phyloP scores from a whole-genome alignment of 1,140 invertebrate species.

The Globodera rostochiensis region DNA sequence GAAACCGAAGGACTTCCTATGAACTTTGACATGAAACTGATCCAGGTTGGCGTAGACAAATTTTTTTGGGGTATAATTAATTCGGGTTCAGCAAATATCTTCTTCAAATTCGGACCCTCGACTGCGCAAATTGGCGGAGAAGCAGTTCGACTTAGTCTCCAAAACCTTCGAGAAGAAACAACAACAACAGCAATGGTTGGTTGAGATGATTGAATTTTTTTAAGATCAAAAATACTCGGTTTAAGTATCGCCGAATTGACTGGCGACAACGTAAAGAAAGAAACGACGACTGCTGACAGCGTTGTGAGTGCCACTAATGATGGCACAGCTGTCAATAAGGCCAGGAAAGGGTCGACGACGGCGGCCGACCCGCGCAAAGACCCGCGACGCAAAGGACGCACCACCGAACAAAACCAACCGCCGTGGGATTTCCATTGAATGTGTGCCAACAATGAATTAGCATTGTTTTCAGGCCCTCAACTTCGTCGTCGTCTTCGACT shows the following conservation, averaged over 20 bases:
- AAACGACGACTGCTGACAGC: neutral
- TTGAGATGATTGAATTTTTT: neutral
- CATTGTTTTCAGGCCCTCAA: neutral
- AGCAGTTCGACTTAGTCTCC: slow-evolving; percentile 52
- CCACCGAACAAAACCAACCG: neutral
- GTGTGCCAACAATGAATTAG: neutral
- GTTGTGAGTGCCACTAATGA: neutral
- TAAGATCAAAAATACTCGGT: neutral
- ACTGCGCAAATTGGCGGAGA: slow-evolving; percentile 49
- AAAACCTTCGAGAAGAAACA: slow-evolving; percentile 44
- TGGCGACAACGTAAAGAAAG: neutral
- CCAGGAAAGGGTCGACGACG: neutral
- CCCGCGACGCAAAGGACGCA: slow-evolving; percentile 14
- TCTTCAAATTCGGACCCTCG: slow-evolving; percentile 50
- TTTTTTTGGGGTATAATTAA: slow-evolving; percentile 6
- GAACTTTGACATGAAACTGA: slow-evolving; percentile 47
- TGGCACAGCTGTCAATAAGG: neutral
- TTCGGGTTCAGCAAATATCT: slow-evolving; percentile 39
- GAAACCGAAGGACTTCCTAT: slow-evolving; percentile 8
- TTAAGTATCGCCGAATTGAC: slow-evolving; percentile 1
- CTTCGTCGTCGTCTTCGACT: neutral
- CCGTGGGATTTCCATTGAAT: neutral
- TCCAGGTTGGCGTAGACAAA: slow-evolving; percentile 33
- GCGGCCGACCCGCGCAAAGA: slow-evolving; percentile 12
- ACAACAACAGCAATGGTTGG: neutral